phyloP scores from a whole-genome alignment of 2,797 vertebrate species.

The Notolepis coatsorum region DNA sequence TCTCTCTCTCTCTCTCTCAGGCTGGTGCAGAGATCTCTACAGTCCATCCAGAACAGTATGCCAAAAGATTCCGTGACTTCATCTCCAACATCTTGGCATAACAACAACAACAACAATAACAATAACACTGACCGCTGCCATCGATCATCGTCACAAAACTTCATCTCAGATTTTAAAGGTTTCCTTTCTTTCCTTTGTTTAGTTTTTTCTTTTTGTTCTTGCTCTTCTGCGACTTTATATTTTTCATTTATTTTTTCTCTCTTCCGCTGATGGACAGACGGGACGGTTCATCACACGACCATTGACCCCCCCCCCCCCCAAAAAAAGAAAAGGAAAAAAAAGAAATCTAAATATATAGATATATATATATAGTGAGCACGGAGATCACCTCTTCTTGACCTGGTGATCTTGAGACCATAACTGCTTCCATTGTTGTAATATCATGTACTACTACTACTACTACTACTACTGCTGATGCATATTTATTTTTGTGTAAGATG shows the following conservation, averaged over 20 bases:
- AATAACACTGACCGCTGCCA: conserved; percentile 5
- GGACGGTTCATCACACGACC: not conserved
- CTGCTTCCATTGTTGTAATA: conserved; percentile 55
- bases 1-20: conserved; percentile 54
- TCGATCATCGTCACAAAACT: conserved; percentile 5
- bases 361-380: conserved; percentile 32
- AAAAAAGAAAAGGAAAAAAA: too few relatives aligned
- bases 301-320: too few relatives aligned
- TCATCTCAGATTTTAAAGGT: conserved; percentile 15
- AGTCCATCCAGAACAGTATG: conserved; percentile 94
- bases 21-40: conserved; percentile 95
- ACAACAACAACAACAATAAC: conserved; percentile 12
- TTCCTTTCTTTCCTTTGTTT: not conserved
- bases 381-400: conserved; percentile 15
- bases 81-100: conserved; percentile 93
- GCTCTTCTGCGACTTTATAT: conserved; percentile 1
- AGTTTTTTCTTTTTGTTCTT: conserved; percentile 16
- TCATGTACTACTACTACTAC: conserved; percentile 62
- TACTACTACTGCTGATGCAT: conserved; percentile 66
- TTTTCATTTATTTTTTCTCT: not conserved
- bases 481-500: conserved; percentile 70
- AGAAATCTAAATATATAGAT: conserved; percentile 37
- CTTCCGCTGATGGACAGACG: not conserved
- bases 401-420: conserved; percentile 37
- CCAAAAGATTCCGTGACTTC: conserved; percentile 94